Evolutionary conservation across 2,888 invertebrate species (phyloP), one percentile per base, ranked within the genome.

Genomic region (Pherbina coryleti): DNA sequence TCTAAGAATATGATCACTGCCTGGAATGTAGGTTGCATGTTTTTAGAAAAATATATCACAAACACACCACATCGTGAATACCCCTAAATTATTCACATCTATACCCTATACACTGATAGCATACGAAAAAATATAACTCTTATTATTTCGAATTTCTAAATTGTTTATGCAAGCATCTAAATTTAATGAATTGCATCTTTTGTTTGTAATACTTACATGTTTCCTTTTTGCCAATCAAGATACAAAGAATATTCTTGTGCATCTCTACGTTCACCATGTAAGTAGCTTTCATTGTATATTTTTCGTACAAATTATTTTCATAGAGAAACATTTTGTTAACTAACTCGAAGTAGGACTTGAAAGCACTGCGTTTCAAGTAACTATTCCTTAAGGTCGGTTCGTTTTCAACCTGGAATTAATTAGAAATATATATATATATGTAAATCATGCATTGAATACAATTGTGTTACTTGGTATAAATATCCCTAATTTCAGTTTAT

Each of bases 301-400:
- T 91, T 53, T 92, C 92, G 83, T 93, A 95, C 84, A 94, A 94
- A 0, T 86, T 84, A 37, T 94, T 93, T 87, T 97, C 96, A 84
- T 93, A 97, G 1, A 91, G 90, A 84, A 93, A 95, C 90, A 97
- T 93, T 55, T 92, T 90, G 83, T 94, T 94, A 0, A 94, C 95
- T 31, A 97, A 91, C 8, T 92, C 91, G 80, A 95, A 92, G 87
- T 97, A 97, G 80, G 94, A 93, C n/a, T 92, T 90, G 84, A 96
- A 95, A 0, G 95, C 95, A 88, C 93, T 92, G 79, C 93, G 92
- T 84, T 95, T 96, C 73, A 94, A 90, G 57, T 93, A 93, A 84
- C 94, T 95, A 55, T 93, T 91, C 84, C 94, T 93, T 22, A 89
- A 80, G 25, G 84, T 87, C 9, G 89, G 88, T 70, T 88, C 85